Evolutionary conservation across 2,888 invertebrate species (phyloP).

Genomic region (Oscheius sp.): DNA sequence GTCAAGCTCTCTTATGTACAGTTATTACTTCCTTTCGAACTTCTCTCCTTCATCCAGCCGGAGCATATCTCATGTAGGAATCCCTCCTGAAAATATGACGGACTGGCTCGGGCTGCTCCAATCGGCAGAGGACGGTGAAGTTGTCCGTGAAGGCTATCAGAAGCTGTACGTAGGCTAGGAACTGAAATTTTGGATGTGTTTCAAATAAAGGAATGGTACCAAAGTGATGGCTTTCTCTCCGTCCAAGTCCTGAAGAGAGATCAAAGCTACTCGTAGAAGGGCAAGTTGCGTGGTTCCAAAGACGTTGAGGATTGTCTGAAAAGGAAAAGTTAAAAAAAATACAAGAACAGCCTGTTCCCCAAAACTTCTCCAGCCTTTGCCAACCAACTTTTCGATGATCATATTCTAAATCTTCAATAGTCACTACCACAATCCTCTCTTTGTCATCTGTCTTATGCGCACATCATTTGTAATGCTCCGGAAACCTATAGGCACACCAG

Average conservation of each 20-base stretch:
- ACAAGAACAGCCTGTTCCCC: background rate
- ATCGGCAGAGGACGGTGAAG: slow-evolving; percentile 33
- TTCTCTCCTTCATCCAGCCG: slow-evolving; percentile 5
- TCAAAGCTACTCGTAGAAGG: slow-evolving; percentile 17
- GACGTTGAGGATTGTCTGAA: slow-evolving; percentile 33
- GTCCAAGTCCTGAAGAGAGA: slow-evolving; percentile 28
- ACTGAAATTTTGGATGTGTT: slow-evolving; percentile 18
- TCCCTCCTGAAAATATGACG: slow-evolving; percentile 25
- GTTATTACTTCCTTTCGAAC: background rate
- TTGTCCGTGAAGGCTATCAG: slow-evolving; percentile 35
- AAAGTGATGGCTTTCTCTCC: slow-evolving; percentile 24
- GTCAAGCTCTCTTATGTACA: background rate
- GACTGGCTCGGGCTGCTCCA: slow-evolving; percentile 32
- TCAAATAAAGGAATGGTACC: background rate
- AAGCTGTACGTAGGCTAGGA: slow-evolving; percentile 31
- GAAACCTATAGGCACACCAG: too few species aligned
- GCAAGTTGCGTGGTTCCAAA: slow-evolving; percentile 38
- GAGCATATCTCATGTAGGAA: slow-evolving; percentile 4
- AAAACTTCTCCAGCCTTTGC: too few species aligned
- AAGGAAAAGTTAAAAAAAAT: background rate
- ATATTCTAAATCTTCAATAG: too few species aligned
- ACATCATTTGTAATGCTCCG: too few species aligned
- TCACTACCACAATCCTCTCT: too few species aligned
- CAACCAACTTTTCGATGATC: too few species aligned
- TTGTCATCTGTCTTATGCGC: too few species aligned